Evolutionary conservation across 2,113 vertebrate species (phyloP).

Genomic region (Urocynchramus pylzowi): DNA sequence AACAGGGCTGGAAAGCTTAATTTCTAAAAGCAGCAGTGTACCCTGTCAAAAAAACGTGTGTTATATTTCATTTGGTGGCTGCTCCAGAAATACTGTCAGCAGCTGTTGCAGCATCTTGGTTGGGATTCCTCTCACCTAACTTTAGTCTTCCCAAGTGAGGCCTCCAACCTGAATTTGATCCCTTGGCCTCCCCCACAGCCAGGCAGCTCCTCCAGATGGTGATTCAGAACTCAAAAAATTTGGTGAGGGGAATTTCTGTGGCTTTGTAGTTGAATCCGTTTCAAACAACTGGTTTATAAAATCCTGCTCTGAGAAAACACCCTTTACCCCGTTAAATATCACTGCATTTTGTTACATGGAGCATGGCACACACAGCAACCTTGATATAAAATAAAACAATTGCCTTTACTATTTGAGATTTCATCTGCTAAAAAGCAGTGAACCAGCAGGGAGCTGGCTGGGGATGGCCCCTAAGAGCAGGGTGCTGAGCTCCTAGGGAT

Average conservation of each 20-base stretch:
- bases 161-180: background rate
- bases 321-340: background rate
- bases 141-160: background rate
- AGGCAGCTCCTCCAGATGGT: background rate
- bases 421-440: background rate
- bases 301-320: background rate
- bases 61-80: background rate
- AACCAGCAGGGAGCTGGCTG: background rate
- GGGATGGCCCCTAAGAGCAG: background rate
- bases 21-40: background rate
- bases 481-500: background rate
- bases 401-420: background rate
- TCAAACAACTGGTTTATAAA: background rate
- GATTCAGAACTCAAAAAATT: background rate
- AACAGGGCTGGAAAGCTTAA: background rate
- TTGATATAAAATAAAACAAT: background rate
- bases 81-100: background rate
- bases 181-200: background rate
- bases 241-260: background rate
- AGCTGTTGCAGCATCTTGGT: background rate
- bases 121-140: conserved; percentile 4
- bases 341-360: background rate
- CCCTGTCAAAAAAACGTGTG: background rate
- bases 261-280: background rate
- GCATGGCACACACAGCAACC: background rate